Evolutionary conservation across 92 coral and sea anemone species (phyloP).

Genomic region (Umimayanthus kanabou): DNA sequence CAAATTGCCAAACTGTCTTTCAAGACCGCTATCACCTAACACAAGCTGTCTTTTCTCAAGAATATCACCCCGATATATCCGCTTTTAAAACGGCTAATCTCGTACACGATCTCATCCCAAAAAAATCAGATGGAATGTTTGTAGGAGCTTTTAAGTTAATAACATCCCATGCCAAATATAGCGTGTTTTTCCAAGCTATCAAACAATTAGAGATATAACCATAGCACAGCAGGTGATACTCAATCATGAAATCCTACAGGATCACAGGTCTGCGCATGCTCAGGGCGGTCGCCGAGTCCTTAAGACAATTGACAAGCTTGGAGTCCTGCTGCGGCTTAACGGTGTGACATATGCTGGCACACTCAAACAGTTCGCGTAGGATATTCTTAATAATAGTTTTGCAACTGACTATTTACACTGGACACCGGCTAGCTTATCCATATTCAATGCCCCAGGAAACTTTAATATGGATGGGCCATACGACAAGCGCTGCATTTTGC

Average conservation of each 20-base stretch:
- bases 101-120: constrained; percentile 39
- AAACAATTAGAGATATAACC: constrained; percentile 98
- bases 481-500: constrained; percentile 75
- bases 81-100: constrained; percentile 44
- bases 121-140: constrained; percentile 53
- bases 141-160: constrained; percentile 63
- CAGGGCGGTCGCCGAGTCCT: constrained; percentile 53
- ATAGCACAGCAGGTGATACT: constrained; percentile 87
- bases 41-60: constrained; percentile 71
- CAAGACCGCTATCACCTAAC: constrained; percentile 50
- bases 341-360: constrained; percentile 96
- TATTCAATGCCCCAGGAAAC: constrained; percentile 72
- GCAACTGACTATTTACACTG: constrained; percentile 82
- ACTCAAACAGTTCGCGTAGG: constrained; percentile 86
- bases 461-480: constrained; percentile 81
- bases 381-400: constrained; percentile 84
- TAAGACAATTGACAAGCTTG: constrained; percentile 78
- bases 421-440: constrained; percentile 74
- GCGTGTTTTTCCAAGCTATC: constrained; percentile 98
- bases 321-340: constrained; percentile 89
- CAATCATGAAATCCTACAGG: constrained; percentile 91
- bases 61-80: constrained; percentile 51
- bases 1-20: constrained; percentile 56
- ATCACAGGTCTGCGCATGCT: constrained; percentile 87
- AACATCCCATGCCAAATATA: constrained; percentile 87